Percentiles rank a stretch among this genome's conserved stretches.
Evolutionary conservation across 2,888 invertebrate species (phyloP).

Genomic region (Drosophila nigricruria): DNA sequence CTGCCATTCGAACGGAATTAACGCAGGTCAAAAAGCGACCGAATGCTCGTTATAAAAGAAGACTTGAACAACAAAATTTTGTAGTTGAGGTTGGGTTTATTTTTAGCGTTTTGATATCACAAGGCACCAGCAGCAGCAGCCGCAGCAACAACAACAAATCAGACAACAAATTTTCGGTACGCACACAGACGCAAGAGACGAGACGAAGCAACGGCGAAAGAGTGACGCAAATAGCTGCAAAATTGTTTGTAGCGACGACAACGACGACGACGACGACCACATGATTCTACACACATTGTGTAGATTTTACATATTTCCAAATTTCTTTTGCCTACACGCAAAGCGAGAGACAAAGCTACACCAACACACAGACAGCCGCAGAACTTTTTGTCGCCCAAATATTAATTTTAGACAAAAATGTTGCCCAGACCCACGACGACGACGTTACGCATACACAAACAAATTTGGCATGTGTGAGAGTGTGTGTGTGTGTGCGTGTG

Average conservation of each 20-base stretch:
- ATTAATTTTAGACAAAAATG: slow-evolving; percentile 77
- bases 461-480: slow-evolving; percentile 24
- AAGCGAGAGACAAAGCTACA: slow-evolving; percentile 42
- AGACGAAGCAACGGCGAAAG: slow-evolving; percentile 38
- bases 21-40: slow-evolving; percentile 59
- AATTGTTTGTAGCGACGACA: slow-evolving; percentile 56
- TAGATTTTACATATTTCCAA: slow-evolving; percentile 70
- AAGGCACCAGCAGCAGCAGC: slow-evolving; percentile 58
- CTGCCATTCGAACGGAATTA: slow-evolving; percentile 47
- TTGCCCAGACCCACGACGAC: slow-evolving; percentile 61
- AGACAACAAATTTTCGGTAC: slow-evolving; percentile 52
- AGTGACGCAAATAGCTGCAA: slow-evolving; percentile 74
- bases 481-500: slow-evolving; percentile 29
- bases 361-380: slow-evolving; percentile 34
- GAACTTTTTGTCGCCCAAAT: slow-evolving; percentile 73
- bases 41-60: slow-evolving; percentile 60
- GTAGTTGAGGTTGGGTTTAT: slow-evolving; percentile 70
- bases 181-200: slow-evolving; percentile 48
- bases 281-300: slow-evolving; percentile 70
- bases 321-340: slow-evolving; percentile 56
- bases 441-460: slow-evolving; percentile 42
- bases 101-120: slow-evolving; percentile 79
- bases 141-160: slow-evolving; percentile 45
- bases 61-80: slow-evolving; percentile 31
- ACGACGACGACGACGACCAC: slow-evolving; percentile 56